Base-by-base conservation (phyloP, 2,888 invertebrate species). In the Sturmia bella region DNA sequence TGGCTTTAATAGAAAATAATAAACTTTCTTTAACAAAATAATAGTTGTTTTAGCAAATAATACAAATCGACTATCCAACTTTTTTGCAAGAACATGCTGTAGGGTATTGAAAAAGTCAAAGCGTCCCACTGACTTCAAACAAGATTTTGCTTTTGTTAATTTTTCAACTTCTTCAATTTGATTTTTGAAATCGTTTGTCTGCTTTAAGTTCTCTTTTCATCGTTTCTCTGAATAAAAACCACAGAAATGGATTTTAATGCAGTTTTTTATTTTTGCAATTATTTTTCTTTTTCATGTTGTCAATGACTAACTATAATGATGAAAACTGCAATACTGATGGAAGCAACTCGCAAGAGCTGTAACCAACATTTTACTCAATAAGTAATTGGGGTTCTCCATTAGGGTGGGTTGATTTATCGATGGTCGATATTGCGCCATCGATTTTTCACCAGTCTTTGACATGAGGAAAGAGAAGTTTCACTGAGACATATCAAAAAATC, bases 351-450 rank as follows among this genome's bases (percentile, higher is more conserved):
- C 32, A 64, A 45, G 37, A 54, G n/a, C 45, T 64, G 17, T 27
- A 54, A 56, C 56, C 64, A 56, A 56, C 2, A 43, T 54, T 27
- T 59, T 66, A 54, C 45, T 24, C 56, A 63, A 63, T 54, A 69
- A 63, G 15, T 45, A 63, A 63, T 61, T 68, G 21, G 11, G 43
- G 39, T 39, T 48, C 21, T 19, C 63, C 19, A 15, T 32, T 1
- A n/a, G n/a, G n/a, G n/a, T n/a, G n/a, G n/a, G n/a, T n/a, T n/a
- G n/a, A n/a, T n/a, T n/a, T n/a, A n/a, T n/a, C n/a, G n/a, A n/a
- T n/a, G n/a, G n/a, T n/a, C n/a, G n/a, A n/a, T n/a, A n/a, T n/a
- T n/a, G n/a, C n/a, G n/a, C n/a, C n/a, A n/a, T n/a, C n/a, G n/a
- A n/a, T n/a, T n/a, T n/a, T n/a, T n/a, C n/a, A n/a, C n/a, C n/a